Percentiles rank a stretch among this genome's conserved stretches.
phyloP scores from a whole-genome alignment of 2,888 invertebrate genomes.

The Arrhopalites spinosus region DNA sequence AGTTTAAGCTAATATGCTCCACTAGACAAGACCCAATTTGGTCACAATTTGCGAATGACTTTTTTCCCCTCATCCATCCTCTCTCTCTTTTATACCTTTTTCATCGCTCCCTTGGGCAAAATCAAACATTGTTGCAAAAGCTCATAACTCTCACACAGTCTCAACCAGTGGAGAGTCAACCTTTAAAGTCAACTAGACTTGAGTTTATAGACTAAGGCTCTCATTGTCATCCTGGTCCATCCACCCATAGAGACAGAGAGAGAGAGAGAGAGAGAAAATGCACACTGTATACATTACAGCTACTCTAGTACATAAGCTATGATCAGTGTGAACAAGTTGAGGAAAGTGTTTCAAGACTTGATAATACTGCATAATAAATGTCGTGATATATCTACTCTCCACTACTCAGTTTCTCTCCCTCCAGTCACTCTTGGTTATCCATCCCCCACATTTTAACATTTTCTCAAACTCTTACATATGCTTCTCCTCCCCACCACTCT shows the following conservation, averaged over 20 bases:
- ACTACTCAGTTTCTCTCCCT: neutral
- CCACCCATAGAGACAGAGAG: too few relatives aligned
- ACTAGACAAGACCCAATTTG: conserved; percentile 23
- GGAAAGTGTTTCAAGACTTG: conserved; percentile 12
- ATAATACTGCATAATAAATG: conserved; percentile 19
- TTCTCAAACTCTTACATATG: neutral
- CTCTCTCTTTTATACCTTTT: neutral
- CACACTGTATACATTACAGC: neutral
- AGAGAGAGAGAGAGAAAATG: too few relatives aligned
- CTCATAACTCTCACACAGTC: conserved; percentile 28
- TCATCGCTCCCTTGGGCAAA: conserved; percentile 27
- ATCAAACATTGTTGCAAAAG: conserved; percentile 34
- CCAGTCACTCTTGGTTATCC: neutral
- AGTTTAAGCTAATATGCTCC: neutral
- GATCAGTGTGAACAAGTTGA: conserved; percentile 1
- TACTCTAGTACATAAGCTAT: neutral
- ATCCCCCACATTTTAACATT: neutral
- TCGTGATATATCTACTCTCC: neutral
- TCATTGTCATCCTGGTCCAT: conserved; percentile 36
- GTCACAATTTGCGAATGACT: conserved; percentile 36
- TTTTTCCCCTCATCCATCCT: neutral
- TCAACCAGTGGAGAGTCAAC: conserved; percentile 2
- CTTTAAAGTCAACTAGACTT: conserved; percentile 26
- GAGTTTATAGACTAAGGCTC: conserved; percentile 44
- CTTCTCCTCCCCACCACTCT: neutral